Evolutionary conservation across 2,888 invertebrate genomes (phyloP), one percentile per base, ranked within the genome.

Genomic region (Torymus texanus): DNA sequence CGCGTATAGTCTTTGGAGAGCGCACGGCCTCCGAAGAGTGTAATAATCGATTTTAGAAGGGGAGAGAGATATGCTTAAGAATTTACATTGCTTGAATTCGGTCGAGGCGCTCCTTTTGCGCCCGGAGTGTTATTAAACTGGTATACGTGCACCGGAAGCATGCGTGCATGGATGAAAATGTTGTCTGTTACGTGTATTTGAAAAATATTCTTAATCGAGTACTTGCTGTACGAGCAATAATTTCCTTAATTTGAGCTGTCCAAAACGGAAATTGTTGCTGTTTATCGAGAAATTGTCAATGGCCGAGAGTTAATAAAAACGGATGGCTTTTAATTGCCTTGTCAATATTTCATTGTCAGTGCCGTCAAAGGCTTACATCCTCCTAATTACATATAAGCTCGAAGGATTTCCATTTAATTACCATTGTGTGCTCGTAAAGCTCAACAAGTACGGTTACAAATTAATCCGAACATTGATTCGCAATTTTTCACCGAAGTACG

Each of bases 21-120:
- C 21, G 70, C 18, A 53, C 11, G 29, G 62, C 14, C 14, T 2
- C 50, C 51, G 51, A 51, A 61, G 41, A 58, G 66, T 24, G 58
- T 75, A 75, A 75, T 75, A 75, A 75, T 50, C 58, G 59, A 41
- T 51, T 51, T 59, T 41, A 41, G 41, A 41, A 41, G 21, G 58
- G 14, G 66, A 62, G 2, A 29, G 51, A 41, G 65, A 41, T 56
- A 56, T 56, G 65, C 66, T 55, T 50, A 24, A 63, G 76, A 70
- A 76, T 76, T 58, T 24, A 50, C 63, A 70, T 76, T 76, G 70
- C 58, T 70, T 63, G 24, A 55, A 16, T 55, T 16, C 41, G 70
- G 51, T 63, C 29, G 18, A 41, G 8, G 1, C 18, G 53, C 50
- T 76, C 50, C 51, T 62, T 68, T 62, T 59, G 29, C 55, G 53